A percentile compares a stretch with the other conserved stretches of the same genome.
These are phyloP conservation scores for Cathartes aura DNA, from an alignment of 2,113 vertebrate genomes.

Conservation along the genomic window DNA sequence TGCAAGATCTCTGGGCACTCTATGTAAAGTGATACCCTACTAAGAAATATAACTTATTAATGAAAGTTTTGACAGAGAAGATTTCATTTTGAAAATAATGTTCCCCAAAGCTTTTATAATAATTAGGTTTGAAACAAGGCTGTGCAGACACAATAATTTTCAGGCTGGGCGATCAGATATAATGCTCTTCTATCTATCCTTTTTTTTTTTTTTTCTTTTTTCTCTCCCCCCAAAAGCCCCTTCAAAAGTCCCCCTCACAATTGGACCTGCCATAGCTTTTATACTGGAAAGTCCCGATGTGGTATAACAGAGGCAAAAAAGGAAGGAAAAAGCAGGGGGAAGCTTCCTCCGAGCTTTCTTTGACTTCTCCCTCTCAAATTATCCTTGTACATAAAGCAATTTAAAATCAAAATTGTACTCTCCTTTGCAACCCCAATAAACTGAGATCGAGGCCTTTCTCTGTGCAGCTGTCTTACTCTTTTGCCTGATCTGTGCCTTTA, in stretches of 20 bases:
- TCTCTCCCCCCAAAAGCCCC: background rate
- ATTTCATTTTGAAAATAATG: slow-evolving; percentile 61
- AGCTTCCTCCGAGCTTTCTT: background rate
- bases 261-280: background rate
- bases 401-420: background rate
- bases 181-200: background rate
- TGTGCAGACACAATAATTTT: slow-evolving; percentile 53
- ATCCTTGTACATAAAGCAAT: background rate
- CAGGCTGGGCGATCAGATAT: slow-evolving; percentile 27
- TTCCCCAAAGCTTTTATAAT: slow-evolving; percentile 59
- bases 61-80: slow-evolving; percentile 72
- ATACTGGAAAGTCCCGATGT: background rate
- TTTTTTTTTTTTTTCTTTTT: background rate
- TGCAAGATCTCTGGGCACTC: background rate
- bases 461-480: background rate
- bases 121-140: slow-evolving; percentile 58
- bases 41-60: slow-evolving; percentile 20
- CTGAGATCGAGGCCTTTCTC: background rate
- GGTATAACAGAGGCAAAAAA: background rate
- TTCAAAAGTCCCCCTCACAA: no score
- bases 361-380: background rate
- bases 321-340: background rate
- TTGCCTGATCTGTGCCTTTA: background rate
- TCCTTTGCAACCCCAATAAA: background rate
- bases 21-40: slow-evolving; percentile 29